Conservation (phyloP, 2,888 invertebrate species). For the Cinara cedri region DNA sequence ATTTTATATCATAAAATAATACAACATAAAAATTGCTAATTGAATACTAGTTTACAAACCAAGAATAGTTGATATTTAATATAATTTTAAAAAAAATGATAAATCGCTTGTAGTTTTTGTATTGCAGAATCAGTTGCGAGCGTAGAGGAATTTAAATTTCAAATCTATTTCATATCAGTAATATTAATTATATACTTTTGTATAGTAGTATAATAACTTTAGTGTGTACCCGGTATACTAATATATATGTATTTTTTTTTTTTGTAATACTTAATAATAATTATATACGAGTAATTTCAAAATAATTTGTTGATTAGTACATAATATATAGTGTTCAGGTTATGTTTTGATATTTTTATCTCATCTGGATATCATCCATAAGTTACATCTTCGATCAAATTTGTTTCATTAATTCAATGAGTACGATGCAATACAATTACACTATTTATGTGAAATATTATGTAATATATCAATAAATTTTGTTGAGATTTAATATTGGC, state of each 20-base stretch:
- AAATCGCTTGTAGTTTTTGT: not conserved
- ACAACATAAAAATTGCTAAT: not conserved
- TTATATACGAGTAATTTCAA: not conserved
- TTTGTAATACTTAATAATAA: not conserved
- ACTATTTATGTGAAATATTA: not conserved
- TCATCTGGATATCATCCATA: constrained; percentile 26
- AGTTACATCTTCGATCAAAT: constrained; percentile 26
- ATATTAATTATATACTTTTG: not conserved
- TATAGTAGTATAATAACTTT: not conserved
- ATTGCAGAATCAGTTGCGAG: not conserved
- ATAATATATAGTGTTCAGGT: not conserved
- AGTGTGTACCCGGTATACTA: not conserved
- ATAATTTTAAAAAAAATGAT: not conserved
- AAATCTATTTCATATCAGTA: constrained; percentile 9
- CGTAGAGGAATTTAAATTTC: not conserved
- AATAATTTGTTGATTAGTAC: constrained; percentile 14
- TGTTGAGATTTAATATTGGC: constrained; percentile 25
- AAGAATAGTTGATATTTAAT: not conserved
- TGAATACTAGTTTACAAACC: not conserved
- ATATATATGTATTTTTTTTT: not conserved
- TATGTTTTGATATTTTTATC: not conserved
- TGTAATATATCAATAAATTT: constrained; percentile 2
- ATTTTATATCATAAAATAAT: not conserved
- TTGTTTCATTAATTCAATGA: constrained; percentile 32
- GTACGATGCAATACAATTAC: not conserved